phyloP scores from a whole-genome alignment of 2,113 vertebrate genomes.

The Callaeas wilsoni region DNA sequence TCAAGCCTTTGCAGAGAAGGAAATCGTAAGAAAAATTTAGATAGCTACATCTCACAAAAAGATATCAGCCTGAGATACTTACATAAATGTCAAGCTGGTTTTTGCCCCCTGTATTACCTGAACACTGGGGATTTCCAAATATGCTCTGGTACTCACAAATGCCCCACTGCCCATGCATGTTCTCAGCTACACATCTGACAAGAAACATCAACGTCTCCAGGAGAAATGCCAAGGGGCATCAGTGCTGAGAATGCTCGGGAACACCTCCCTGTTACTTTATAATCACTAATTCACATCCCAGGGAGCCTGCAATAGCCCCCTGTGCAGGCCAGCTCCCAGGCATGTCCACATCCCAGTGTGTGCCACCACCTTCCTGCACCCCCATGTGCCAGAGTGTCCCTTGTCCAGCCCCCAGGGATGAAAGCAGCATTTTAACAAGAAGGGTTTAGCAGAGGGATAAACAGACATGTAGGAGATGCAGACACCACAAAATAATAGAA shows the following conservation, averaged over 20 bases:
- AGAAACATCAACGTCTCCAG: background rate
- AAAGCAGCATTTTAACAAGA: background rate
- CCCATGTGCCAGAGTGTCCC: fast-evolving
- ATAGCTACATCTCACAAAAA: background rate
- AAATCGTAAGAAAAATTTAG: background rate
- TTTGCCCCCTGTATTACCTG: background rate
- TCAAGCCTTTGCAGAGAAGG: background rate
- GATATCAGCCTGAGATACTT: background rate
- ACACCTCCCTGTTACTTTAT: background rate
- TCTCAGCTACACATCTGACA: background rate
- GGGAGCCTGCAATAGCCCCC: background rate
- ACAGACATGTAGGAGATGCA: background rate
- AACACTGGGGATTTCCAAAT: background rate
- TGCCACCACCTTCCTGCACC: background rate
- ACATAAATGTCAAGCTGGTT: background rate
- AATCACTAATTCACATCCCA: background rate
- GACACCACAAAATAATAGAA: background rate
- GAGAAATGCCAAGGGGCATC: background rate
- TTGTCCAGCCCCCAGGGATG: fast-evolving
- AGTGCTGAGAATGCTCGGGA: background rate
- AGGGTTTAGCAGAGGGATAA: background rate
- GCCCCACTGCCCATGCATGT: background rate
- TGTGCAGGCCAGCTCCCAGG: background rate
- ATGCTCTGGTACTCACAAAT: background rate
- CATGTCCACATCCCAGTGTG: fast-evolving